Percentiles rank a stretch among this genome's conserved stretches.
Conservation (phyloP, 2,888 invertebrate genomes). For the Onchidella celtica region DNA sequence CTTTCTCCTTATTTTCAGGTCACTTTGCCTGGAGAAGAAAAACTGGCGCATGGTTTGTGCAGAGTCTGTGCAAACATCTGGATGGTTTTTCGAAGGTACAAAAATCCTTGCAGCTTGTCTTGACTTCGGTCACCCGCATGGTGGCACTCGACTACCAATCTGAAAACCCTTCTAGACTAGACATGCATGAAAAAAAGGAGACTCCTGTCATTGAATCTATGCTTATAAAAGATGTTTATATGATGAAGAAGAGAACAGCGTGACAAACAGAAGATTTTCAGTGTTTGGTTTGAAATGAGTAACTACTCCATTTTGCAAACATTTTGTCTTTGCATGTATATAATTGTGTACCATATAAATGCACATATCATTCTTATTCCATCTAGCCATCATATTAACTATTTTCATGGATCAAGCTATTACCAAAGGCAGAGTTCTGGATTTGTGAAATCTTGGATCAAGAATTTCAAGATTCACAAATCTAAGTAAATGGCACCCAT, state of each 20-base stretch:
- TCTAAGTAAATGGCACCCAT: too few species aligned
- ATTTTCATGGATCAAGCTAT: too few species aligned
- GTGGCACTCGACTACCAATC: constrained; percentile 58
- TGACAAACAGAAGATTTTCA: too few species aligned
- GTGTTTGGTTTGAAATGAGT: too few species aligned
- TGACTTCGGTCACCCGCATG: constrained; percentile 56
- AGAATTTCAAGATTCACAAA: too few species aligned
- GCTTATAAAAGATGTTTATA: constrained; percentile 63
- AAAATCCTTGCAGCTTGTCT: constrained; percentile 52
- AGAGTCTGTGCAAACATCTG: constrained; percentile 56
- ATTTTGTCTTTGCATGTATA: too few species aligned
- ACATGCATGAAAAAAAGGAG: constrained; percentile 59
- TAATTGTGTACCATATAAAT: too few species aligned
- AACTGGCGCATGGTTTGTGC: constrained; percentile 63
- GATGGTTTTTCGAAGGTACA: constrained; percentile 29
- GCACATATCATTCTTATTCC: too few species aligned
- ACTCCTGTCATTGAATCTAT: constrained; percentile 62
- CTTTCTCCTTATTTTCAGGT: constrained; percentile 54
- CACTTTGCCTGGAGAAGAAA: constrained; percentile 64
- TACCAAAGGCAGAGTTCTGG: too few species aligned
- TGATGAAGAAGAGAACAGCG: constrained; percentile 26
- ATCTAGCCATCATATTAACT: too few species aligned
- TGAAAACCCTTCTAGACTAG: constrained; percentile 44
- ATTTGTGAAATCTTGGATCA: too few species aligned
- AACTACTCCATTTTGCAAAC: too few species aligned